Evolutionary conservation across 2,113 vertebrate species (phyloP).

Genomic region (Thamnophis sirtalis): DNA sequence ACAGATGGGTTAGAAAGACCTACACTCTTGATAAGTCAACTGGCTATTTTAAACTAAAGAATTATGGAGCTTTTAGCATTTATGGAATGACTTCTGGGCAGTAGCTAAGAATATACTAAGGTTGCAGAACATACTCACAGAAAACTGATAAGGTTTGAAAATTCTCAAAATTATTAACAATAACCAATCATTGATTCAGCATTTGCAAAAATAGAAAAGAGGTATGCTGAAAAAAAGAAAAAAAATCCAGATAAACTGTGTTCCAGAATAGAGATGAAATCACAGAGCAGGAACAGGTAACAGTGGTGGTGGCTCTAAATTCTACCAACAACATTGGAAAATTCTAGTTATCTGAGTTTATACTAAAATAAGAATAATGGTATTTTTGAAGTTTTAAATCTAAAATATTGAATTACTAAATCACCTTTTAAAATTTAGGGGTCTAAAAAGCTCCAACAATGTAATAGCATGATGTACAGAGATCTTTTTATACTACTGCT

Average conservation of each 20-base stretch:
- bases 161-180: background rate
- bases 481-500: background rate
- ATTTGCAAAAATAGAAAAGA: background rate
- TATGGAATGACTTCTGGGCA: conserved; percentile 6
- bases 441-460: background rate
- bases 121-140: background rate
- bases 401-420: background rate
- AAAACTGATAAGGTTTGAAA: background rate
- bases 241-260: background rate
- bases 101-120: conserved; percentile 2
- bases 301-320: background rate
- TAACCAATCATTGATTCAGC: background rate
- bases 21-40: conserved; percentile 21
- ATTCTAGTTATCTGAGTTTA: background rate
- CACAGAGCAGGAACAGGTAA: background rate
- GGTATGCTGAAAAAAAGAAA: background rate
- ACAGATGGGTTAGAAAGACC: background rate
- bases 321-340: background rate
- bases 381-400: background rate
- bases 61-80: conserved; percentile 11
- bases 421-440: background rate
- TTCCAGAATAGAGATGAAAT: background rate
- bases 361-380: background rate
- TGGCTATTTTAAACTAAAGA: conserved; percentile 24
- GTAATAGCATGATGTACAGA: background rate